Base-by-base conservation (phyloP, 2,888 invertebrate genomes). In the Brassicogethes aeneus region DNA sequence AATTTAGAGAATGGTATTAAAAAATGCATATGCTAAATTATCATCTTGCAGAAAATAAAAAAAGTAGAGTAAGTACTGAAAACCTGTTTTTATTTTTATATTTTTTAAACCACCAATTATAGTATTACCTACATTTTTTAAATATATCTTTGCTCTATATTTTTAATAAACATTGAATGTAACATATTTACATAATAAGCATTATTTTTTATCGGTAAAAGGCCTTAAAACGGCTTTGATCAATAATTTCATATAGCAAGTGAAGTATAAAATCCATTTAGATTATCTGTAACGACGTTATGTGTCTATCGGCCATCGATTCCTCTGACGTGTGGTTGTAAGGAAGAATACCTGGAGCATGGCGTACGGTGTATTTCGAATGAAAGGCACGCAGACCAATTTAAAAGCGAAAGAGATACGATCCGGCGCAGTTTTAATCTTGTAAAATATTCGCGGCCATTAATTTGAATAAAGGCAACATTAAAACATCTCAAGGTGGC, bases 391-490 rank as follows among this genome's bases (percentile, higher is more conserved):
- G 53, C 59, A 58, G 58, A 58, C 59, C 60, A 59, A 61, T 61
- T 57, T 58, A 58, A 60, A 54, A 56, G n/a, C 23, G 10, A 23
- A 23, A 61, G 60, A 64, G 56, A 56, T 61, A 62, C 62, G 59
- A 55, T 53, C 58, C 52, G 47, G 50, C 52, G 53, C 55, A 60
- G 58, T 64, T 56, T 63, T 64, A 65, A 64, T 64, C 64, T 63
- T 57, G 57, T 59, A 61, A 63, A 64, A 65, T 63, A 65, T 62
- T 62, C 59, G 60, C 56, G 56, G 51, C 57, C 65, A 61, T 68
- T 68, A 68, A 68, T 68, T 68, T 67, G 65, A 68, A 67, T 66
- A 66, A 67, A 66, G 63, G 64, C 64, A 65, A 67, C 66, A 66
- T 68, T 67, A 67, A 65, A 65, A 65, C 65, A 65, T 67, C 68